Base-by-base conservation (phyloP, 2,797 vertebrate species). In the Sebastes taczanowskii region DNA sequence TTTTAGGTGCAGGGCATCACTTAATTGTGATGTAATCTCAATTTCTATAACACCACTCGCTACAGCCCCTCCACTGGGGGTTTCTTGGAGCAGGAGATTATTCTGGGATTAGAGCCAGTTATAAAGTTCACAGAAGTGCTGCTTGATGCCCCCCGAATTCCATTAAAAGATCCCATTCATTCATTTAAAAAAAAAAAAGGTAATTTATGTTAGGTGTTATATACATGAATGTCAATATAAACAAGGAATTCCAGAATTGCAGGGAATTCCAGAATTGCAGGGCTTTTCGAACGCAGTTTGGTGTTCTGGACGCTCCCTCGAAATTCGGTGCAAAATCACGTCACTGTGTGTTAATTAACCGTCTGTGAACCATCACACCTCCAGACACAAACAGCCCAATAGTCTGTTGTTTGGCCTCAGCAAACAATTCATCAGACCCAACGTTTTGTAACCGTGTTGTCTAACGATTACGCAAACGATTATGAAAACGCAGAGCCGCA, bases 401-500 rank as follows among this genome's bases (percentile, higher is more conserved):
- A 23, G 29, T 29, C n/a, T 10, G 7, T 1, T 8, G 66, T 71
- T 32, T 53, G 11, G n/a, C 22, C 22, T 4, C 25, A 3, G 20
- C 52, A 22, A 34, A 71, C 30, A 42, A 11, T 55, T 66, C 71
- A 29, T 61, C 42, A 60, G 60, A 58, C 77, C 72, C 1, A 0
- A 4, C 35, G 87, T 95, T 93, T 89, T 86, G 92, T 89, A 93
- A 94, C 62, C 35, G 30, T 34, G 38, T 29, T 38, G 11, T 58
- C 49, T 8, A 13, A 9, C 77, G 53, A 23, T 95, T 95, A 94
- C 91, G 92, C 91, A 95, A 94, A 92, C 80, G 38, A 6, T 93
- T 93, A 94, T 72, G 74, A 87, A 91, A 88, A 79, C 69, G 35
- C 6, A 29, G 61, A 72, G 46, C 10, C 9, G 60, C 58, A 59